phyloP scores from a whole-genome alignment of 2,888 invertebrate genomes.

The Steinernema hermaphroditum region DNA sequence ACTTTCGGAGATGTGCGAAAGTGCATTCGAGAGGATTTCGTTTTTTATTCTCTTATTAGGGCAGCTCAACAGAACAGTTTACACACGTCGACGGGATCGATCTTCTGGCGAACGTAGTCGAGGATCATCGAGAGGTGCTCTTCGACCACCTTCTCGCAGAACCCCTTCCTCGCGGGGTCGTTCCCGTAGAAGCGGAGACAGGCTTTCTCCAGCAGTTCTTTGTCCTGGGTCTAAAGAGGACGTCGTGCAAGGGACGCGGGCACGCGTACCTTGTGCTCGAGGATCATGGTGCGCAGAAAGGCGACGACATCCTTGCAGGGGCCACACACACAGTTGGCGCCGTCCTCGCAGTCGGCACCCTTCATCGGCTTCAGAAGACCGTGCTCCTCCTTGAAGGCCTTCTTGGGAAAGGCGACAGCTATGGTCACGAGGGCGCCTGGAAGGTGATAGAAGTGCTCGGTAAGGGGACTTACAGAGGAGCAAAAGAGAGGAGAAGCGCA shows the following conservation, averaged over 20 bases:
- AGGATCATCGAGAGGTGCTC: constrained; percentile 19
- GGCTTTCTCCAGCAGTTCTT: constrained; percentile 17
- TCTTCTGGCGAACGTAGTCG: constrained; percentile 21
- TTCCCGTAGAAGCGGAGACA: constrained; percentile 24
- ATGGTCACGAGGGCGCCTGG: not conserved
- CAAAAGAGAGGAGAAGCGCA: not conserved
- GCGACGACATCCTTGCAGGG: constrained; percentile 22
- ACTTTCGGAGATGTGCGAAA: not conserved
- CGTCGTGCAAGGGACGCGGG: too few species aligned
- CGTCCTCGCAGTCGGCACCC: not conserved
- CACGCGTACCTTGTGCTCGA: constrained; percentile 21
- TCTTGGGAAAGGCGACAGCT: not conserved
- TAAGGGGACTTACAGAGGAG: not conserved
- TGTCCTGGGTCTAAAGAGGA: constrained; percentile 18
- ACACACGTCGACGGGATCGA: constrained; percentile 10
- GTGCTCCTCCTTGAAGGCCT: not conserved
- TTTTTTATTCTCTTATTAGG: constrained; percentile 7
- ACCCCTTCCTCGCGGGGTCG: not conserved
- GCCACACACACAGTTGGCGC: constrained; percentile 14
- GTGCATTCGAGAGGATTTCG: not conserved
- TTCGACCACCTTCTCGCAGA: constrained; percentile 21
- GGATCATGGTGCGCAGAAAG: not conserved
- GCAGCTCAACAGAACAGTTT: constrained; percentile 18
- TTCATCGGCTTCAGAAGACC: constrained; percentile 22
- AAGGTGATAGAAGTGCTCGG: not conserved